A percentile compares a stretch with the other conserved stretches of the same genome.
Conservation (phyloP, 2,888 invertebrate species). For the Caenorhabditis wallacei region DNA sequence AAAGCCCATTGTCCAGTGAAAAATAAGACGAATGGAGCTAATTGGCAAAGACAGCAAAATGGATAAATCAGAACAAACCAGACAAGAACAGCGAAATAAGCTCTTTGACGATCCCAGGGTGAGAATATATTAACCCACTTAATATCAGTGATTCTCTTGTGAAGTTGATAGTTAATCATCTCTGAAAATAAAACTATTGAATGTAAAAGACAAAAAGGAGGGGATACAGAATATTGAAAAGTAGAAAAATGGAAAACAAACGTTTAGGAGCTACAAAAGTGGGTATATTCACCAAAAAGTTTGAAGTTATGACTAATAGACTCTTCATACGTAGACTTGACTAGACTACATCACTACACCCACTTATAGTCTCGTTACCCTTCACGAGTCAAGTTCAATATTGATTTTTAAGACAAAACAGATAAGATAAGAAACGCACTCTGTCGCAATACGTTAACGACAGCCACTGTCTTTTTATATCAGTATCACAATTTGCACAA, state of each 20-base stretch:
- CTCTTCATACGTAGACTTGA: too few species aligned
- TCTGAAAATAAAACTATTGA: background rate
- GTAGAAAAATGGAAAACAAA: too few species aligned
- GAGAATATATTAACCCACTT: conserved; percentile 64
- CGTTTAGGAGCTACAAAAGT: too few species aligned
- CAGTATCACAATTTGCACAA: background rate
- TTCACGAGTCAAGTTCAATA: background rate
- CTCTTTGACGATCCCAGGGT: conserved; percentile 55
- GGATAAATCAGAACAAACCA: conserved; percentile 68
- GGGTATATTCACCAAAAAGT: too few species aligned
- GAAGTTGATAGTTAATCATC: conserved; percentile 62
- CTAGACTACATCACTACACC: too few species aligned
- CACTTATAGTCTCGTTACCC: too few species aligned
- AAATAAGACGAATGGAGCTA: conserved; percentile 66
- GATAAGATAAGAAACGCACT: background rate
- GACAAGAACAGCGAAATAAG: conserved; percentile 54
- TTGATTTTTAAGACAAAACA: background rate
- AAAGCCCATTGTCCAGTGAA: conserved; percentile 69
- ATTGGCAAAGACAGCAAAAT: conserved; percentile 56
- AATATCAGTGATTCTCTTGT: conserved; percentile 39
- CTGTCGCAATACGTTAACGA: background rate
- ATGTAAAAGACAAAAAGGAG: background rate
- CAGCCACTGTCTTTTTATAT: background rate
- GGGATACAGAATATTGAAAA: background rate
- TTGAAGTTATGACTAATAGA: too few species aligned